A percentile compares a stretch with the other conserved stretches of the same genome.
These are phyloP conservation scores for Percina caprodes DNA, from an alignment of 2,113 vertebrate species.

Conservation along the genomic window DNA sequence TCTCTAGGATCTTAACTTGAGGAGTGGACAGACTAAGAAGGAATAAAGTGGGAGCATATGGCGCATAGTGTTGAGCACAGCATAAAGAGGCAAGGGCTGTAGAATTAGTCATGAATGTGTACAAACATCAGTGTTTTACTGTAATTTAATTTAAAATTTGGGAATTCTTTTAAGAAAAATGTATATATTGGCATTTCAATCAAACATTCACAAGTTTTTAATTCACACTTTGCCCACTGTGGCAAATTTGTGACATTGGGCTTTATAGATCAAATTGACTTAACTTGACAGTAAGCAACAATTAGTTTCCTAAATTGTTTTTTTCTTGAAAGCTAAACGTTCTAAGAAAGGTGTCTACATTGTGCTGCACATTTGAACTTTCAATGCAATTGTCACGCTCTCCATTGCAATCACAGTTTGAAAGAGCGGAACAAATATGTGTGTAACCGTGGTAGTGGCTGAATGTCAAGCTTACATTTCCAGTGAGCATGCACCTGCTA, in stretches of 20 bases:
- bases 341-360: background rate
- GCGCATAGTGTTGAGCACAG: slow-evolving; percentile 17
- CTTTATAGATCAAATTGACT: background rate
- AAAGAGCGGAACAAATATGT: background rate
- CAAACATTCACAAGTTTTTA: slow-evolving; percentile 5
- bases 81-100: slow-evolving; percentile 13
- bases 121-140: slow-evolving; percentile 19
- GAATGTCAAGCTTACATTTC: slow-evolving; percentile 39
- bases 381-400: background rate
- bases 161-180: no score
- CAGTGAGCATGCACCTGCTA: slow-evolving; percentile 16
- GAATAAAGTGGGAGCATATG: slow-evolving; percentile 57
- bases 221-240: slow-evolving; percentile 2
- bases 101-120: slow-evolving; percentile 22
- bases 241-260: background rate
- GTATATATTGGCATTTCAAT: background rate
- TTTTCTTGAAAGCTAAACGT: background rate
- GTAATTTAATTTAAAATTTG: background rate
- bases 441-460: slow-evolving; percentile 3
- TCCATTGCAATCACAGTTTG: background rate
- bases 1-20: slow-evolving; percentile 71
- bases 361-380: background rate
- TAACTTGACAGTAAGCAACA: background rate
- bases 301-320: background rate
- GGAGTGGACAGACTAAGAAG: slow-evolving; percentile 50